A percentile compares a stretch with the other conserved stretches of the same genome.
Conservation (phyloP, 2,888 invertebrate species). For the Eristalinus sepulchralis region DNA sequence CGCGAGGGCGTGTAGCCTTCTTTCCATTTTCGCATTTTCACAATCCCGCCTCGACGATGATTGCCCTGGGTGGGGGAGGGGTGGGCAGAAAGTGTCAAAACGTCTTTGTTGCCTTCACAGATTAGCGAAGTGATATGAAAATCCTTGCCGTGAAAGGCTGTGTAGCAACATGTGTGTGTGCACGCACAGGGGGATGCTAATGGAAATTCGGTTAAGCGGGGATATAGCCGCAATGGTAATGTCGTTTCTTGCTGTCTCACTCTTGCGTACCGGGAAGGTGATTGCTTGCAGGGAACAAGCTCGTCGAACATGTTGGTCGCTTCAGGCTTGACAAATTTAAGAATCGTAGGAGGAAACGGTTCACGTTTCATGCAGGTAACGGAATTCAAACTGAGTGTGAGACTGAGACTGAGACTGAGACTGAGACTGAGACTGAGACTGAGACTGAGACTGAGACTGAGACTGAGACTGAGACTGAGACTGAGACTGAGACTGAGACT, state of each 20-base stretch:
- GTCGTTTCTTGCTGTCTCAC: not conserved
- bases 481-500: too few species aligned
- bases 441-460: too few species aligned
- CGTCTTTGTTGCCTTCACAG: slow-evolving; percentile 25
- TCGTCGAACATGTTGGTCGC: too few species aligned
- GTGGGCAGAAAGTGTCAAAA: slow-evolving; percentile 18
- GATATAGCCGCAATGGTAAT: not conserved
- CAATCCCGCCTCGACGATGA: not conserved
- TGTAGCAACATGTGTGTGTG: not conserved
- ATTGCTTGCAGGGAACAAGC: not conserved
- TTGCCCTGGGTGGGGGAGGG: not conserved
- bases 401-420: too few species aligned
- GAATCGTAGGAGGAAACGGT: too few species aligned
- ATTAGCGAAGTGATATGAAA: slow-evolving; percentile 47
- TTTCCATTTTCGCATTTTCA: not conserved
- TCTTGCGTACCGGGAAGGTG: not conserved
- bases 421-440: too few species aligned
- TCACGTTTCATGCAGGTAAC: too few species aligned
- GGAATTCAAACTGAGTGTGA: too few species aligned
- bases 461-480: too few species aligned
- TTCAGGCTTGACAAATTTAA: too few species aligned
- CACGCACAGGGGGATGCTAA: slow-evolving; percentile 1
- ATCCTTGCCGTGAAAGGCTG: slow-evolving; percentile 23
- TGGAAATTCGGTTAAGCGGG: slow-evolving; percentile 3
- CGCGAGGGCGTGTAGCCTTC: not conserved